phyloP scores from a whole-genome alignment of 2,797 vertebrate species.

The Discoglossus pictus region DNA sequence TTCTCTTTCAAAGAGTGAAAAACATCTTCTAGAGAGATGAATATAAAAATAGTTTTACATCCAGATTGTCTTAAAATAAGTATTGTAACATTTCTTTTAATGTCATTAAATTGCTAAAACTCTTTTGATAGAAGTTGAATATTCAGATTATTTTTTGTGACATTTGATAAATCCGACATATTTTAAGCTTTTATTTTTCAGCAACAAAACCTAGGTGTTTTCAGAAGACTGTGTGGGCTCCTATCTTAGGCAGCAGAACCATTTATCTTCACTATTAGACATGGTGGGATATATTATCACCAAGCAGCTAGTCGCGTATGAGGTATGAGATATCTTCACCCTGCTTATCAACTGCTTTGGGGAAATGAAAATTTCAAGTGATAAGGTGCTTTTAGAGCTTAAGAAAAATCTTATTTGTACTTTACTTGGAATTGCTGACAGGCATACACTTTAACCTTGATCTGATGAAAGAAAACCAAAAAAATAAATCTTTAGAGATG shows the following conservation, averaged over 20 bases:
- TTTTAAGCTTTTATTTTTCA: constrained; percentile 11
- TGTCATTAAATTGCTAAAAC: no score
- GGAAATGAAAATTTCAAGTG: constrained; percentile 10
- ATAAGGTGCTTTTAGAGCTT: constrained; percentile 9
- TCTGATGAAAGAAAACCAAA: constrained; percentile 1
- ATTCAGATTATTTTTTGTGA: constrained; percentile 5
- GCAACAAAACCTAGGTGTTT: constrained; percentile 11
- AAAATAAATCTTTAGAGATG: no score
- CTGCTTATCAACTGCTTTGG: constrained; percentile 22
- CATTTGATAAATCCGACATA: constrained; percentile 2
- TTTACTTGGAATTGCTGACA: constrained; percentile 6
- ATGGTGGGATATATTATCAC: constrained; percentile 19
- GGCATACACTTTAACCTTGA: constrained; percentile 20
- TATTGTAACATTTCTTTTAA: no score
- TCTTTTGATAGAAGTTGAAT: no score
- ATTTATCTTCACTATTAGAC: constrained; percentile 1
- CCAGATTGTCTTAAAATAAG: no score
- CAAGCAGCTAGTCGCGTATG: constrained; percentile 16
- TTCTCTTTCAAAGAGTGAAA: no score
- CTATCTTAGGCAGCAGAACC: not conserved
- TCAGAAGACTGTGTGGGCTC: not conserved
- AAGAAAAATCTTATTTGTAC: constrained; percentile 13
- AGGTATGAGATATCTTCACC: constrained; percentile 17
- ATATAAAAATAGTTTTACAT: no score
- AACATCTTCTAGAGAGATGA: no score